Evolutionary conservation across 2,113 vertebrate species (phyloP), one percentile per base, ranked within the genome.

Genomic region (Canis aureus): DNA sequence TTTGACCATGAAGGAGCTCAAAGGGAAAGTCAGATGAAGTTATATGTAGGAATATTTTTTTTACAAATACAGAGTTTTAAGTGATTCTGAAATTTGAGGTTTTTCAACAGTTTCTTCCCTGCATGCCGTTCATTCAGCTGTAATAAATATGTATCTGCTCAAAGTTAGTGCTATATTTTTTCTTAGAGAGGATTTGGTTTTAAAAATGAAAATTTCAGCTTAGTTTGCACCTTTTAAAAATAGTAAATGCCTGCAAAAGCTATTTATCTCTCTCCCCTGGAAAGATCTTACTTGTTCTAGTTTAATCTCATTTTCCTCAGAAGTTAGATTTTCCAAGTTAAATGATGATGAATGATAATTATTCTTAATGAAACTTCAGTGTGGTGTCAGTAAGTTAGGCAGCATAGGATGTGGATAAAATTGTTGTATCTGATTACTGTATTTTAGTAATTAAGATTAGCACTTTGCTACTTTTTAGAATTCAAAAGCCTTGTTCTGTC

Each of bases 321-420:
- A 96, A 81, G 32, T 73, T 80, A 32, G 59, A 93, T 82, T 97
- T 96, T 85, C 76, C 84, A 97, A 79, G 43, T 38, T 82, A 74
- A 94, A 95, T 87, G 67, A 66, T 92, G 60, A 92, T 94, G 57
- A 84, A 91, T 91, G 80, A 81, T 97, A 94, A 97, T 93, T 95
- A 86, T 59, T 93, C 11, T 71, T 76, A 79, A 90, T 88, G 82
- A 95, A 93, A 57, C 25, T 38, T 96, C 85, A 89, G 29, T 59
- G 86, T 96, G 62, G 67, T 51, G 25, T 76, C 23, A 71, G 67
- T 25, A 20, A 96, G 16, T 25, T 62, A 85, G 85, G 60, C 29
- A 87, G 11, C 57, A 74, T 53, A 27, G 64, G 55, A 51, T 5
- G 53, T 25, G 32, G 23, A 69, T 82, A 57, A 73, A 96, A 73